Evolutionary conservation across 2,888 invertebrate genomes (phyloP).

Genomic region (Spodoptera littoralis): DNA sequence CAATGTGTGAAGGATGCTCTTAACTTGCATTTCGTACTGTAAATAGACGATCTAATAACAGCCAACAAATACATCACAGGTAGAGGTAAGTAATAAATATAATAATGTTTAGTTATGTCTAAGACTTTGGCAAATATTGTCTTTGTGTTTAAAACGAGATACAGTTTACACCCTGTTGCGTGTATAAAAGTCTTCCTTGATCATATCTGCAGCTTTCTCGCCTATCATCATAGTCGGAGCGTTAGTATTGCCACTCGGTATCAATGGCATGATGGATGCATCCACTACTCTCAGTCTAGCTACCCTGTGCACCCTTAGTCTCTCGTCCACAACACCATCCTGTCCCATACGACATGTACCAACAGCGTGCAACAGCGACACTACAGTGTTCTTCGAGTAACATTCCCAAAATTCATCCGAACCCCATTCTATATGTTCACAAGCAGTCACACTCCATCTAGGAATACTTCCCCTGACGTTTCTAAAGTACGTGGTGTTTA

Average conservation of each 20-base stretch:
- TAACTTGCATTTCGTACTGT: no score
- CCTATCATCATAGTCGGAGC: conserved; percentile 83
- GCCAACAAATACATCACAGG: no score
- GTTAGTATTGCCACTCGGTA: conserved; percentile 80
- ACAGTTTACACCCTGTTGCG: not conserved
- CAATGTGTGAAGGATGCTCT: no score
- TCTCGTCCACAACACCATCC: conserved; percentile 77
- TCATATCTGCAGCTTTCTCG: conserved; percentile 81
- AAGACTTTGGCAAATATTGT: no score
- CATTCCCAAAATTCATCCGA: conserved; percentile 91
- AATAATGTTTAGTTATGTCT: no score
- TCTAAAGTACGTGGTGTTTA: conserved; percentile 71
- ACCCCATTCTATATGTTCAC: conserved; percentile 82
- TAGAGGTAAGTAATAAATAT: no score
- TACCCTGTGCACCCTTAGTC: conserved; percentile 72
- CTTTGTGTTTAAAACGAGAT: not conserved
- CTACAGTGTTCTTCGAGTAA: conserved; percentile 86
- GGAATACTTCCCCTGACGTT: conserved; percentile 66
- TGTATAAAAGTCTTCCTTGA: conserved; percentile 68
- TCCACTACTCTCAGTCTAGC: conserved; percentile 75
- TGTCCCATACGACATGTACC: conserved; percentile 82
- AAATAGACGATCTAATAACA: no score
- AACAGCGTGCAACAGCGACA: conserved; percentile 90
- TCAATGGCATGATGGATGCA: conserved; percentile 78
- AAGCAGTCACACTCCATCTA: conserved; percentile 81